phyloP scores from a whole-genome alignment of 2,113 vertebrate species.

The Alexandromys fortis region DNA sequence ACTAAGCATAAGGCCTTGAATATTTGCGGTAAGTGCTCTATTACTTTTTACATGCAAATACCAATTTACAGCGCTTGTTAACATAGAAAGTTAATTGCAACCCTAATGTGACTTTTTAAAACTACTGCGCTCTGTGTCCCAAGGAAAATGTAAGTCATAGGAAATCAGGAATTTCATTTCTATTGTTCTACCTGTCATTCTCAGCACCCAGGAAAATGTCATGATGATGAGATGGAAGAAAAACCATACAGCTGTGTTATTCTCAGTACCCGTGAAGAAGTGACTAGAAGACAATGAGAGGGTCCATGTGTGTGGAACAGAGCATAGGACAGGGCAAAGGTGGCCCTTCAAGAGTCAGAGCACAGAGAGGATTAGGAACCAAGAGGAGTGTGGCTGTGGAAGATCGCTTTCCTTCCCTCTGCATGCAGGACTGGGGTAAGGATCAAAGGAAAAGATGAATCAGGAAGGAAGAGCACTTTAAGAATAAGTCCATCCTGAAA shows the following conservation, averaged over 20 bases:
- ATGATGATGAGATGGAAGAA: background rate
- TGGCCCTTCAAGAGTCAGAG: background rate
- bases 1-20: background rate
- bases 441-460: background rate
- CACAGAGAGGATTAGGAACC: background rate
- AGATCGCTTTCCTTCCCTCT: background rate
- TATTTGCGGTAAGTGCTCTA: background rate
- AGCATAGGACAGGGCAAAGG: background rate
- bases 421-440: background rate
- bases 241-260: background rate
- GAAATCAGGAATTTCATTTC: background rate
- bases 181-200: background rate
- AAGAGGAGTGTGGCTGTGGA: background rate
- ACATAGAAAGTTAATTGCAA: background rate
- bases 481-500: background rate
- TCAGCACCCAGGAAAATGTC: background rate
- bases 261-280: background rate
- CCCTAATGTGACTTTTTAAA: background rate
- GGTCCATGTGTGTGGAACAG: too few species aligned
- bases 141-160: background rate
- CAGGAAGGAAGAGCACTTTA: background rate
- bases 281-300: too few species aligned
- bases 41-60: background rate
- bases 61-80: background rate
- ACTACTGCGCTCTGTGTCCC: background rate